Conservation (phyloP, 2,113 vertebrate species). For the Bostrychus sinensis region DNA sequence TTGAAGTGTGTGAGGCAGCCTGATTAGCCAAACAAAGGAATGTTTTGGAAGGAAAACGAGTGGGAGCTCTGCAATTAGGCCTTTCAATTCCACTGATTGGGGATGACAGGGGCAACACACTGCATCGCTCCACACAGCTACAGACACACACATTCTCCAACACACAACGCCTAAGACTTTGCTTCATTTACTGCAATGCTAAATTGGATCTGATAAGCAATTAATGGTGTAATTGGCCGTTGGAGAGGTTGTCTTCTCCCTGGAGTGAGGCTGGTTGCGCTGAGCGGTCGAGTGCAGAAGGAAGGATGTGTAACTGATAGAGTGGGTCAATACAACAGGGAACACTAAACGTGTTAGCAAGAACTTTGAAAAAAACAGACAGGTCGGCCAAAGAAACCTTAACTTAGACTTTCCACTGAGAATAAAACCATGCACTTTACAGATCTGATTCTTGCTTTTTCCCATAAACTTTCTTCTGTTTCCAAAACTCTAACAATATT, state of each 20-base stretch:
- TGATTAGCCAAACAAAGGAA: constrained; percentile 74
- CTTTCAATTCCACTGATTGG: constrained; percentile 78
- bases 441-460: not conserved
- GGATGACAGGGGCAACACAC: constrained; percentile 78
- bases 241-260: constrained; percentile 77
- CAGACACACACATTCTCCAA: constrained; percentile 26
- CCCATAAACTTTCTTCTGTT: too few species aligned
- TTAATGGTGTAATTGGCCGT: constrained; percentile 83
- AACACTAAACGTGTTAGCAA: constrained; percentile 29
- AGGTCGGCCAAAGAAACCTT: not conserved
- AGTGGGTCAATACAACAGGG: constrained; percentile 37
- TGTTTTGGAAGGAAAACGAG: constrained; percentile 73
- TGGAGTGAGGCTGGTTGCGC: constrained; percentile 61
- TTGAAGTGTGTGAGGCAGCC: constrained; percentile 10
- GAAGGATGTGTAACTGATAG: constrained; percentile 49
- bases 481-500: not conserved
- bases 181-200: constrained; percentile 74
- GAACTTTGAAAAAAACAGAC: constrained; percentile 17
- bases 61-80: constrained; percentile 76
- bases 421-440: not conserved
- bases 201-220: constrained; percentile 83
- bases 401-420: not conserved
- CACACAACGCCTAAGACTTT: constrained; percentile 47
- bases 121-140: constrained; percentile 36
- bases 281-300: constrained; percentile 49